Base-by-base conservation (phyloP, 2,888 invertebrate species). In the Lamellibrachia satsuma region DNA sequence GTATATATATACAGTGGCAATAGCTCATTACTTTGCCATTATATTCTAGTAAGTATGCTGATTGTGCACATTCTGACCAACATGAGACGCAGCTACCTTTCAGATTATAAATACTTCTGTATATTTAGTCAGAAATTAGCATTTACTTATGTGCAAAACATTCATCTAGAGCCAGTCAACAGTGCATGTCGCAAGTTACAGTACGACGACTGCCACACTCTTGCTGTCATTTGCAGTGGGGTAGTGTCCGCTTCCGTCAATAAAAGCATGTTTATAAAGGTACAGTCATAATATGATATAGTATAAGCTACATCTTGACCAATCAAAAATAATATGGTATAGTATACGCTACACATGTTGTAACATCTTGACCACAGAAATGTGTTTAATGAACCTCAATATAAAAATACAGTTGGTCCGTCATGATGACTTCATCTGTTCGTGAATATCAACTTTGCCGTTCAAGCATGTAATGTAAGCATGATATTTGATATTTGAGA, bases 111-210 rank as follows among this genome's bases (percentile, higher is more conserved):
- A n/a, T 75, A n/a, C 75, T 75, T 75, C 22, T 6, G 22, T 75
- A 75, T 75, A 75, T 75, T 75, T 75, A 75, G 75, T 75, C n/a
- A 75, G 75, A 75, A 75, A 75, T 75, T 75, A 15, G 11, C 75
- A 75, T 75, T 22, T 75, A 75, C 22, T 15, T 75, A 75, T n/a
- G 22, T 22, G 75, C 22, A 75, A 75, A 6, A 22, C 75, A 75
- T 75, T 15, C 75, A 15, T 75, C 75, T 22, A 75, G 4, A 11
- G 75, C 22, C 75, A 75, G 22, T 22, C 75, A 75, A n/a, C 75
- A 3, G 75, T 22, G 22, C 22, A 75, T 22, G 15, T 75, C 4
- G n/a, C n/a, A 1, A 75, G 22, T 75, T 15, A 75, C 75, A 75
- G 75, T 6, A 75, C 75, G 15, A n/a, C 2, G 3, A 75, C 75